Evolutionary conservation across 2,888 invertebrate genomes (phyloP).

Genomic region (Torymus texanus): DNA sequence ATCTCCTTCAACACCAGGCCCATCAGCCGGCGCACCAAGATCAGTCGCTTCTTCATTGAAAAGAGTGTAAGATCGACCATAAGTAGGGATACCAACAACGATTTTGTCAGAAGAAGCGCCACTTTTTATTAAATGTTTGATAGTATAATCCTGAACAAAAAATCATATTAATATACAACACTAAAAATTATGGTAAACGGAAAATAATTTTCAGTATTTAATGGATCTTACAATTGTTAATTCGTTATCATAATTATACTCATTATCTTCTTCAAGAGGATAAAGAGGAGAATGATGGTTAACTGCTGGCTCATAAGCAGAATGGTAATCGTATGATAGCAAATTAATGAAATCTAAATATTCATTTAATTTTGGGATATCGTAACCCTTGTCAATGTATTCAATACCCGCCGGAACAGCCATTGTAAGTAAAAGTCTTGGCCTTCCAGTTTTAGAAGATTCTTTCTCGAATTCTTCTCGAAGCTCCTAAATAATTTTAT

Average conservation of each 20-base stretch:
- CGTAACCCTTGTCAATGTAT: slow-evolving; percentile 95
- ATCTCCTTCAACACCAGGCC: slow-evolving; percentile 93
- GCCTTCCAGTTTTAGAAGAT: slow-evolving; percentile 87
- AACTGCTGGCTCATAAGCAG: slow-evolving; percentile 91
- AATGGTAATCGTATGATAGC: slow-evolving; percentile 94
- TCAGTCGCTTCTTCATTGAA: slow-evolving; percentile 90
- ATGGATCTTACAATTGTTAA: slow-evolving; percentile 87
- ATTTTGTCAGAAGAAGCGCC: slow-evolving; percentile 89
- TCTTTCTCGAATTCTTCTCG: slow-evolving; percentile 93
- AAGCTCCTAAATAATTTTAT: slow-evolving; percentile 80
- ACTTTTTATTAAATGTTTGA: slow-evolving; percentile 86
- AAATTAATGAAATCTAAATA: slow-evolving; percentile 95
- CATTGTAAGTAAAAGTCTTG: slow-evolving; percentile 89
- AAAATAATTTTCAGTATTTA: slow-evolving; percentile 7
- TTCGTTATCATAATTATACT: slow-evolving; percentile 91
- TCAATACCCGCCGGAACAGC: slow-evolving; percentile 96
- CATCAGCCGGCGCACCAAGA: slow-evolving; percentile 92
- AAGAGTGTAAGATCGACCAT: slow-evolving; percentile 92
- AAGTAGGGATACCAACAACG: slow-evolving; percentile 91
- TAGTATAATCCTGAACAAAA: slow-evolving; percentile 84
- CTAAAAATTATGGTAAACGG: not conserved
- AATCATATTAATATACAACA: not conserved
- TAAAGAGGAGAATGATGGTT: slow-evolving; percentile 94
- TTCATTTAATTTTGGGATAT: slow-evolving; percentile 90
- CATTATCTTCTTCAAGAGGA: slow-evolving; percentile 87